These are phyloP conservation scores for Andrena marginata DNA, from an alignment of 2,888 invertebrate species.

Conservation along the genomic window DNA sequence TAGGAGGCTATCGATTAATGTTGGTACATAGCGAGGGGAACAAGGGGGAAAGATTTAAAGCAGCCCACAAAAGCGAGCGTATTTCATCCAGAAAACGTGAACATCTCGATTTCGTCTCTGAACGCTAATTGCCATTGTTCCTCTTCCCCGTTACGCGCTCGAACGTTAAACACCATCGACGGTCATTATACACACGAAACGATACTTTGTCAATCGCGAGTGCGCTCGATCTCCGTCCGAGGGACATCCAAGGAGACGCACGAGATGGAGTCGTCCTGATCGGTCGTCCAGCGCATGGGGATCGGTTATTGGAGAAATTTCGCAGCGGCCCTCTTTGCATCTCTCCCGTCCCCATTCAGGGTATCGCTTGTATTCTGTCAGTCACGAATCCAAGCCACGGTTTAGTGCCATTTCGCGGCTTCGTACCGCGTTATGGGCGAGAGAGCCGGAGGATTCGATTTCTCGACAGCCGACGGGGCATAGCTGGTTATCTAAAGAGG, in stretches of 20 bases:
- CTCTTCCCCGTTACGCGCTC: conserved; percentile 1
- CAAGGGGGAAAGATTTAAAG: conserved; percentile 1
- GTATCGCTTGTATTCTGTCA: conserved; percentile 27
- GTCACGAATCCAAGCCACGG: conserved; percentile 38
- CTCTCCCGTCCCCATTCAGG: not conserved
- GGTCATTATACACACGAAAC: conserved; percentile 29
- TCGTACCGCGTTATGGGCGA: conserved; percentile 12
- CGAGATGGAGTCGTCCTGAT: not conserved
- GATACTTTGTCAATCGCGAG: conserved; percentile 11
- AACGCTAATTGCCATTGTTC: conserved; percentile 20
- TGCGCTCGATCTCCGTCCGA: not conserved
- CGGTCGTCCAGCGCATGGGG: no score
- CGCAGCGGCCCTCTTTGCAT: not conserved
- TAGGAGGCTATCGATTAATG: not conserved
- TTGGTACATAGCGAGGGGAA: not conserved
- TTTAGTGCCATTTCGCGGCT: conserved; percentile 49
- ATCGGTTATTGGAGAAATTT: no score
- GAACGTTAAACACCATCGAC: conserved; percentile 21
- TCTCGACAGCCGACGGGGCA: conserved; percentile 8
- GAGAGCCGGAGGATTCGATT: conserved; percentile 36
- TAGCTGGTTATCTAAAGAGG: conserved; percentile 38
- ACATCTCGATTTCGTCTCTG: conserved; percentile 34
- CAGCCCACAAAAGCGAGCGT: not conserved
- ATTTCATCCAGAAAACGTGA: conserved; percentile 22
- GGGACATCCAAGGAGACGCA: not conserved